Evolutionary conservation across 2,888 invertebrate genomes (phyloP).

Genomic region (Aleiodes testaceus): DNA sequence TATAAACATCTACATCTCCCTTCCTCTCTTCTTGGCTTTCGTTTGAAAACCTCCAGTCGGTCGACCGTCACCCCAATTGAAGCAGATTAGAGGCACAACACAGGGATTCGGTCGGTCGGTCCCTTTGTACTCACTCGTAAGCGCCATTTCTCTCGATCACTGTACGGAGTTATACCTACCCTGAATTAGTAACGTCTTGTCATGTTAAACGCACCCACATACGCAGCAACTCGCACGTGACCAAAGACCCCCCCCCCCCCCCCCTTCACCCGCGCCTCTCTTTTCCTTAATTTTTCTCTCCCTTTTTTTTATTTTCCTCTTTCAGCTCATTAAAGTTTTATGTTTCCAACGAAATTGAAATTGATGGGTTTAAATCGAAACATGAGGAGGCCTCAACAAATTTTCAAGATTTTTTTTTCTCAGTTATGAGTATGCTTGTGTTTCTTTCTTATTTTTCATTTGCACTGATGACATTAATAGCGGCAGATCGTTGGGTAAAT

Average conservation of each 20-base stretch:
- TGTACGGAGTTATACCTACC: conserved; percentile 62
- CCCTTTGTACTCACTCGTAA: conserved; percentile 64
- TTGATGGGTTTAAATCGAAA: conserved; percentile 25
- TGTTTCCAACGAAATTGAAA: conserved; percentile 43
- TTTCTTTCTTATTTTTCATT: not conserved
- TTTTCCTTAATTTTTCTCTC: not conserved
- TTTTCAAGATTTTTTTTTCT: conserved; percentile 4
- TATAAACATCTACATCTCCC: conserved; percentile 16
- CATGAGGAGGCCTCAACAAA: not conserved
- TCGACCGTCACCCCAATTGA: conserved; percentile 66
- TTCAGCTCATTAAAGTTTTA: conserved; percentile 43
- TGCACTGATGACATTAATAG: conserved; percentile 15
- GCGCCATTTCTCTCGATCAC: conserved; percentile 48
- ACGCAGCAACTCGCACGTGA: conserved; percentile 52
- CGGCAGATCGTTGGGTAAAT: conserved; percentile 58
- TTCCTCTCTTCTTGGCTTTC: conserved; percentile 53
- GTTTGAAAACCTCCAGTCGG: conserved; percentile 45
- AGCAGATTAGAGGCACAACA: conserved; percentile 70
- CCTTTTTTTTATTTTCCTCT: conserved; percentile 19
- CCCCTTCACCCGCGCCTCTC: conserved; percentile 38
- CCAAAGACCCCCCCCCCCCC: conserved; percentile 42
- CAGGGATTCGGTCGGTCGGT: conserved; percentile 69
- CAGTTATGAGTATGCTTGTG: not conserved
- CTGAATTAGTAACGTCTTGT: conserved; percentile 70
- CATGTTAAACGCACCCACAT: conserved; percentile 66